A percentile compares a stretch with the other conserved stretches of the same genome.
These are phyloP conservation scores for Myathropa florea DNA, from an alignment of 2,888 invertebrate species.

Conservation along the genomic window DNA sequence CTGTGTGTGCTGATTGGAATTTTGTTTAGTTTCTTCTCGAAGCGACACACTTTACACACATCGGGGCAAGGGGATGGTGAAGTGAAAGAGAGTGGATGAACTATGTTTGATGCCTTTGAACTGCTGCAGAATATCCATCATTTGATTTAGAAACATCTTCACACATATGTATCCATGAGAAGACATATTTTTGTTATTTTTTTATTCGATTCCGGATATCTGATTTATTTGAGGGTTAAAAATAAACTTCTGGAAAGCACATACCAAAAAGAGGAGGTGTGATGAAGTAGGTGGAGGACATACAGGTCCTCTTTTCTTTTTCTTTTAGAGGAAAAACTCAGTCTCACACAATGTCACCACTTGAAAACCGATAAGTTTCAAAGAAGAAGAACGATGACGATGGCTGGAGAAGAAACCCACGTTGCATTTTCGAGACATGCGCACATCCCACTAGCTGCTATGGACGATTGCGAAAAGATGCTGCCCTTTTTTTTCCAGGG, in stretches of 20 bases:
- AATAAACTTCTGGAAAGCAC: background rate
- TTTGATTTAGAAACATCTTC: background rate
- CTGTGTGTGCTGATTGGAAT: slow-evolving; percentile 2
- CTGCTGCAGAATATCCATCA: background rate
- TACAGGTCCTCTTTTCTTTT: too few species aligned
- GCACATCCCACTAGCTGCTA: slow-evolving; percentile 19
- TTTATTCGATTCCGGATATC: background rate
- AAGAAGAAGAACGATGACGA: background rate
- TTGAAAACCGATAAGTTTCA: slow-evolving; percentile 52
- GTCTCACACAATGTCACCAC: slow-evolving; percentile 50
- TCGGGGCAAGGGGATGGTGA: background rate
- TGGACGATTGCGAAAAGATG: slow-evolving; percentile 59
- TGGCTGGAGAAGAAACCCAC: slow-evolving; percentile 36
- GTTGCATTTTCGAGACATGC: slow-evolving; percentile 62
- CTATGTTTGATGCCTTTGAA: slow-evolving; percentile 23
- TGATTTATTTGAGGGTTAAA: background rate
- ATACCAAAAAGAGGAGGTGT: background rate
- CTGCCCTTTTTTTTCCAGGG: slow-evolving; percentile 38
- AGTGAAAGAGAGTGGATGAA: background rate
- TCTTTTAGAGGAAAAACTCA: slow-evolving; percentile 8
- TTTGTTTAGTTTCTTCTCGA: background rate
- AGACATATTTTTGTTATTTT: background rate
- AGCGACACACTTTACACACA: background rate
- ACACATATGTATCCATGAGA: background rate
- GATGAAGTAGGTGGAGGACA: too few species aligned